A percentile compares a stretch with the other conserved stretches of the same genome.
Conservation (phyloP, 2,797 vertebrate genomes). For the Gallinago nigripennis region DNA sequence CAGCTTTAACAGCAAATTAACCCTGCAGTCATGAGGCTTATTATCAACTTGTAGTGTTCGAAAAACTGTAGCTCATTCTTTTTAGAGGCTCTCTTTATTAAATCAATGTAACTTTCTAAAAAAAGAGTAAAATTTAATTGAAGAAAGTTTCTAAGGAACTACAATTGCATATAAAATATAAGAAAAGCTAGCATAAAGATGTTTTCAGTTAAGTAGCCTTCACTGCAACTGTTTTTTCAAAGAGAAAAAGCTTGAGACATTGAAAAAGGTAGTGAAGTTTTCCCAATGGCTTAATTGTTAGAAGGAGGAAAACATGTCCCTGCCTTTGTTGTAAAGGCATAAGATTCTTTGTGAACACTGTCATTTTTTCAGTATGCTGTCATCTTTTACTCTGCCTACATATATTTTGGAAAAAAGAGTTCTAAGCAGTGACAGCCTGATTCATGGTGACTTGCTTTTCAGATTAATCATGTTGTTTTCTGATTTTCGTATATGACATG, state of each 20-base stretch:
- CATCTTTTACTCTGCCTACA: background rate
- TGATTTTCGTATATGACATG: background rate
- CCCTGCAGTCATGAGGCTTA: background rate
- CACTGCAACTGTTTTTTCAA: background rate
- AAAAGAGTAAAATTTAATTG: background rate
- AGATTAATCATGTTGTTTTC: background rate
- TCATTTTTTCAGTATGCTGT: constrained; percentile 3
- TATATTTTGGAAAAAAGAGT: background rate
- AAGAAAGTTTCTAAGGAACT: background rate
- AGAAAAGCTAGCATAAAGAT: background rate
- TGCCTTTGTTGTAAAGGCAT: background rate
- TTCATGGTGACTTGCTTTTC: background rate
- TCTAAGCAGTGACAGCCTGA: background rate
- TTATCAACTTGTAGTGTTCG: background rate
- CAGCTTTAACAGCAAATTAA: background rate
- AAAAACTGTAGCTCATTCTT: background rate
- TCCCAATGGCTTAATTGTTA: constrained; percentile 14
- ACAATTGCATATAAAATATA: background rate
- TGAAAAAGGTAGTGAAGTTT: constrained; percentile 10
- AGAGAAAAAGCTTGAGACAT: background rate
- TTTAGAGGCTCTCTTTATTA: background rate
- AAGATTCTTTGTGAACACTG: background rate
- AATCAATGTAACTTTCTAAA: background rate
- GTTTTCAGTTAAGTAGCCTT: background rate
- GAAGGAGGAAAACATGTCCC: constrained; percentile 19